Conservation (phyloP, 1,140 invertebrate genomes). For the Heliconius hewitsoni region DNA sequence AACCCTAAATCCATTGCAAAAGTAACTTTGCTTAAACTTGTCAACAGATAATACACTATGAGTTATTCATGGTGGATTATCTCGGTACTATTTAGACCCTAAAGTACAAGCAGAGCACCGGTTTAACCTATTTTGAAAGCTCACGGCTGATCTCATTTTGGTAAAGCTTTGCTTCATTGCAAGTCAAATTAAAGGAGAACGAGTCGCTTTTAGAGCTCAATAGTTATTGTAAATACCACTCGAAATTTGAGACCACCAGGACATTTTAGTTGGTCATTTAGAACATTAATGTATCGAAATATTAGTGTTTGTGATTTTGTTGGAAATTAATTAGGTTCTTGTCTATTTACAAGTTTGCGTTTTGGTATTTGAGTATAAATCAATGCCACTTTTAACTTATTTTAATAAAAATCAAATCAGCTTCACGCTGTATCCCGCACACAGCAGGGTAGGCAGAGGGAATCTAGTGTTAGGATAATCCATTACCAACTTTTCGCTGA, state of each 20-base stretch:
- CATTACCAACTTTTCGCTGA: too few species aligned
- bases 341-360: not conserved
- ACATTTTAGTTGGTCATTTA: slow-evolving; percentile 5
- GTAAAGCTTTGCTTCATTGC: slow-evolving; percentile 52
- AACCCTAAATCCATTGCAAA: slow-evolving; percentile 2
- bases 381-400: too few species aligned
- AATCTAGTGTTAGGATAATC: too few species aligned
- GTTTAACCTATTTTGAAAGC: slow-evolving; percentile 61
- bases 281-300: not conserved
- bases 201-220: slow-evolving; percentile 50
- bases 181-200: slow-evolving; percentile 60
- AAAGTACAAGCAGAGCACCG: slow-evolving; percentile 59
- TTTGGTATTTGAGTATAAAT: not conserved
- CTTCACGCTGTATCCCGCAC: too few species aligned
- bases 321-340: not conserved
- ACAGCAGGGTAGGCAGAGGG: too few species aligned
- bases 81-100: slow-evolving; percentile 55
- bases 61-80: slow-evolving; percentile 76
- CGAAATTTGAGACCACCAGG: slow-evolving; percentile 64
- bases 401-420: too few species aligned
- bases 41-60: slow-evolving; percentile 68
- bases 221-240: slow-evolving; percentile 69
- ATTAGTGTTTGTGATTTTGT: not conserved
- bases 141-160: slow-evolving; percentile 68
- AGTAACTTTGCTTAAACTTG: slow-evolving; percentile 50